These are phyloP conservation scores for Platycercus adscitus DNA, from an alignment of 2,113 vertebrate species.

Conservation along the genomic window DNA sequence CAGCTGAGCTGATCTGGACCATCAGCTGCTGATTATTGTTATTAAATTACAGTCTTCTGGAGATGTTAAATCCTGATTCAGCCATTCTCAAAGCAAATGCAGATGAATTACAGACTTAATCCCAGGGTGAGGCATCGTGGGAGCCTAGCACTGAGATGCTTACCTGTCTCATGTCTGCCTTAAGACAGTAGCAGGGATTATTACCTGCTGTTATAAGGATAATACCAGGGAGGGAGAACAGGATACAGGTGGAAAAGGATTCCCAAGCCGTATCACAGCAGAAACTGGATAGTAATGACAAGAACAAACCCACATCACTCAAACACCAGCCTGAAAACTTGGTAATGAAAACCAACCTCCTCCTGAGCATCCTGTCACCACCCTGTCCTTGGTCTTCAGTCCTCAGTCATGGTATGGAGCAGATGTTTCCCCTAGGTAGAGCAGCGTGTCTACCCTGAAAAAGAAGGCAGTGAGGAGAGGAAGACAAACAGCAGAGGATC, in stretches of 20 bases:
- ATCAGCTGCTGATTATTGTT: background rate
- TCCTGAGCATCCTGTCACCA: background rate
- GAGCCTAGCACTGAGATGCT: background rate
- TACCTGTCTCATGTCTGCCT: background rate
- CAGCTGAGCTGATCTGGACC: background rate
- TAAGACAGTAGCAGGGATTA: background rate
- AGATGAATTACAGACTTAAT: background rate
- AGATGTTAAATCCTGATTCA: background rate
- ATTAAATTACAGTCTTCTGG: background rate
- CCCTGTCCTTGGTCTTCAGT: background rate
- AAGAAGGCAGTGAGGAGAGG: background rate
- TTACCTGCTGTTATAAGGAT: background rate
- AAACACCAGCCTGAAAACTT: background rate
- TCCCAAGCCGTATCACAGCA: background rate
- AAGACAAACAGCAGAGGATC: background rate
- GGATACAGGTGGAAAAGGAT: background rate
- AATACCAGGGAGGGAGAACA: background rate
- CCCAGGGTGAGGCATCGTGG: background rate
- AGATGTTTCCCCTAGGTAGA: background rate
- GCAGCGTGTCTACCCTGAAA: background rate
- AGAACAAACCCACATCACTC: background rate
- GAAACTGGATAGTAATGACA: background rate
- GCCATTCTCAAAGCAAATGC: background rate
- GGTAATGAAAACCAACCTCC: background rate
- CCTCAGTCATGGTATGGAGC: fast-evolving